Evolutionary conservation across 2,113 vertebrate species (phyloP).

Genomic region (Heliornis fulica): DNA sequence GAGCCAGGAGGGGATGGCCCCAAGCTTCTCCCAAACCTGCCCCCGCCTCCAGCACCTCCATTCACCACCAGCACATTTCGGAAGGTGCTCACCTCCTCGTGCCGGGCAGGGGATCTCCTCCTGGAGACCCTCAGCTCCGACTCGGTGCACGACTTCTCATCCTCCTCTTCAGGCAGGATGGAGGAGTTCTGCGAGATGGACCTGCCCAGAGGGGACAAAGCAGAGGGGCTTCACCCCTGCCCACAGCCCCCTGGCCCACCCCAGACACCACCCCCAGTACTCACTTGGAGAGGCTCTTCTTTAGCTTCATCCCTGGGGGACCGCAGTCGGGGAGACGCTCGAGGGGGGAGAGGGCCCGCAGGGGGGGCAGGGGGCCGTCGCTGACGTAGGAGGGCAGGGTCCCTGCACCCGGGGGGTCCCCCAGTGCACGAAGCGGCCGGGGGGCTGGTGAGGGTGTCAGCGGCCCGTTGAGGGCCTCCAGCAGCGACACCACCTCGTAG

Average conservation of each 20-base stretch:
- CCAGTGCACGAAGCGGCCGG: conserved; percentile 77
- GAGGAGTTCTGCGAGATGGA: conserved; percentile 93
- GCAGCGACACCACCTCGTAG: conserved; percentile 92
- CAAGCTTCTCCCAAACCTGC: neutral
- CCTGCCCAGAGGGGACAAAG: conserved; percentile 54
- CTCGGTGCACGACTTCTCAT: conserved; percentile 89
- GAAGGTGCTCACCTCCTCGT: conserved; percentile 75
- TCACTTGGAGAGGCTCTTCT: conserved; percentile 91
- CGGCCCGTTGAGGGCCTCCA: conserved; percentile 95
- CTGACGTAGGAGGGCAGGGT: conserved; percentile 82
- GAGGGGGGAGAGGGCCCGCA: conserved; percentile 81
- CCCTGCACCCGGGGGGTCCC: conserved; percentile 78
- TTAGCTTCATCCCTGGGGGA: conserved; percentile 83
- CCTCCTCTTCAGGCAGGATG: conserved; percentile 88
- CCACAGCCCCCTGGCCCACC: neutral
- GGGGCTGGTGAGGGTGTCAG: conserved; percentile 81
- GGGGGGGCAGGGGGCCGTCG: conserved; percentile 78
- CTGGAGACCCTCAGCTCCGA: conserved; percentile 79
- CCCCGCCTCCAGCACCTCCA: rapidly evolving
- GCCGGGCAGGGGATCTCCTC: conserved; percentile 75
- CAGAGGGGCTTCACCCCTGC: neutral
- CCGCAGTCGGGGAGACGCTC: conserved; percentile 81
- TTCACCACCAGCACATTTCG: rapidly evolving
- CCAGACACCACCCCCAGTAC: neutral
- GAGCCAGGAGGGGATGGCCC: neutral